Percentiles rank a stretch among this genome's conserved stretches.
Conservation (phyloP, 92 coral and sea anemone species). For the Nematostella vectensis region DNA sequence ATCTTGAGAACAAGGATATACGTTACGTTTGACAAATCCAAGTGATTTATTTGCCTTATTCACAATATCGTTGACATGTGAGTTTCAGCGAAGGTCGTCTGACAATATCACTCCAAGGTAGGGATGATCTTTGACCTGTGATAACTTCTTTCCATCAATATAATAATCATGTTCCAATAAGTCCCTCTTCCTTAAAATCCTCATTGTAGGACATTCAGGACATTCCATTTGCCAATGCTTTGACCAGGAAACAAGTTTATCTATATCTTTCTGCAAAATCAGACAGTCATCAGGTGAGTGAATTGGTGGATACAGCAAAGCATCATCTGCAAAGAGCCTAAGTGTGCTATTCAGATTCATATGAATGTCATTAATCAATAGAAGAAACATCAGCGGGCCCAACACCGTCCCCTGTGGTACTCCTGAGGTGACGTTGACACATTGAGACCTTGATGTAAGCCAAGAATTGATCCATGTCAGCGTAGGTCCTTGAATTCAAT, state of each 20-base stretch:
- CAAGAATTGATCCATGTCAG: too few relatives aligned
- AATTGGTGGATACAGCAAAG: constrained; percentile 8
- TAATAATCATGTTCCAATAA: not conserved
- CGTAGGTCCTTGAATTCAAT: too few relatives aligned
- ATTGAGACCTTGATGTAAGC: too few relatives aligned
- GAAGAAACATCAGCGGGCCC: too few relatives aligned
- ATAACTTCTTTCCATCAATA: not conserved
- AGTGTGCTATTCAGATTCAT: too few relatives aligned
- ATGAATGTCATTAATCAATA: too few relatives aligned
- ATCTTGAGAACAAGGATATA: not conserved
- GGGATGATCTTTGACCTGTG: not conserved
- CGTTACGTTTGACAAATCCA: constrained; percentile 11
- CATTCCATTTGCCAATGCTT: constrained; percentile 7
- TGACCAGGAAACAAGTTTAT: not conserved
- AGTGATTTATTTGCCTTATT: constrained; percentile 6
- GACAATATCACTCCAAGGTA: constrained; percentile 6
- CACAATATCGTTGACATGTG: constrained; percentile 7
- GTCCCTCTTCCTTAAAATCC: constrained; percentile 3
- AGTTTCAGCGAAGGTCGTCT: not conserved
- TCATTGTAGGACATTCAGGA: constrained; percentile 4
- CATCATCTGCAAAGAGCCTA: constrained; percentile 31
- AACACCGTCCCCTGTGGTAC: too few relatives aligned
- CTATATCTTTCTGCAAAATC: constrained; percentile 2
- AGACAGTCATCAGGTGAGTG: not conserved
- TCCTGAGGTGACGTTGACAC: too few relatives aligned